phyloP scores from a whole-genome alignment of 2,797 vertebrate species.

The Nasua narica region DNA sequence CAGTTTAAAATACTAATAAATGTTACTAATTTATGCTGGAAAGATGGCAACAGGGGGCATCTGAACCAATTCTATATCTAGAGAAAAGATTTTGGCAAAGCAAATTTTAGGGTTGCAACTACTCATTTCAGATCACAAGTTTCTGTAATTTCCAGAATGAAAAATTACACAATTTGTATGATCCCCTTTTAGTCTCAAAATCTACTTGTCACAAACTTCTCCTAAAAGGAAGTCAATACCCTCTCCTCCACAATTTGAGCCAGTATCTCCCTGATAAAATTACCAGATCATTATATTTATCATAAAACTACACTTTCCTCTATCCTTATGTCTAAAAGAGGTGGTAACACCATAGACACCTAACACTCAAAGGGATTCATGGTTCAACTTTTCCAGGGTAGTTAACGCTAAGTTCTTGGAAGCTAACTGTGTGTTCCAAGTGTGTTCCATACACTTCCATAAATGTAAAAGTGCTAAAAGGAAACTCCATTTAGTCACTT shows the following conservation, averaged over 20 bases:
- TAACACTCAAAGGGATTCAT: neutral
- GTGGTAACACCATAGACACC: neutral
- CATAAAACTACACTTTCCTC: neutral
- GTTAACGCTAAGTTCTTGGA: neutral
- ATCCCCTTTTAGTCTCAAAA: neutral
- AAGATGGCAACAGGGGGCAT: neutral
- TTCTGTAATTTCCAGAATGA: neutral
- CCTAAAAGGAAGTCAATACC: neutral
- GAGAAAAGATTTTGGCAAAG: neutral
- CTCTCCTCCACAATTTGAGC: neutral
- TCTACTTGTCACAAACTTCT: neutral
- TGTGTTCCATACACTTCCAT: too few species aligned
- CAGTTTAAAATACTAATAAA: neutral
- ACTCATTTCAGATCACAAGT: neutral
- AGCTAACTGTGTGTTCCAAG: conserved; percentile 9
- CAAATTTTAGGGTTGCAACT: neutral
- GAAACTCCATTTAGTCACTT: neutral
- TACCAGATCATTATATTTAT: neutral
- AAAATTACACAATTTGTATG: neutral
- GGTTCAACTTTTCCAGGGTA: conserved; percentile 19
- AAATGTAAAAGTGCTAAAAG: neutral
- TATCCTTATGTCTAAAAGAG: neutral
- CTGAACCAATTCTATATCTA: neutral
- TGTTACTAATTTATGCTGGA: neutral
- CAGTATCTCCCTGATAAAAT: neutral